These are phyloP conservation scores for Corythoichthys haematopterus DNA, from an alignment of 2,113 vertebrate species.

Conservation along the genomic window DNA sequence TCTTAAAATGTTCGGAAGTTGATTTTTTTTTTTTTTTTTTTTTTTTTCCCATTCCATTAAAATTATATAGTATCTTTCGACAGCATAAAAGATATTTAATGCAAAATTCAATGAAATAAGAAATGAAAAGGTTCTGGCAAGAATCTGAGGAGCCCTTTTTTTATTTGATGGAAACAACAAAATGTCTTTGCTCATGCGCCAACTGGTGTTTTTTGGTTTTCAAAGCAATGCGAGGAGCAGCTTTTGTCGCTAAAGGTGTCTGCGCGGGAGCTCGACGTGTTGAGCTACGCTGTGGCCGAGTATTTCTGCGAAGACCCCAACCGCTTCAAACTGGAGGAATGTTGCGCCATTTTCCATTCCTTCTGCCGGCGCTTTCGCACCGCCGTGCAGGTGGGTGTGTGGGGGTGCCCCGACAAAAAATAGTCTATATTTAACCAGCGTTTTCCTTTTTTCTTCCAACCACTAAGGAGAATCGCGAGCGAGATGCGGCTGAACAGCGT, in stretches of 20 bases:
- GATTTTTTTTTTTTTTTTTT: too few species aligned
- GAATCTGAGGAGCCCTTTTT: too few species aligned
- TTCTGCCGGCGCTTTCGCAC: slow-evolving; percentile 71
- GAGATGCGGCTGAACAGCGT: slow-evolving; percentile 58
- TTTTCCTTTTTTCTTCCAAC: not conserved
- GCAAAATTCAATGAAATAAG: too few species aligned
- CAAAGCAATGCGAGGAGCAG: slow-evolving; percentile 62
- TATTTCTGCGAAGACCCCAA: slow-evolving; percentile 75
- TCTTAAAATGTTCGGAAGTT: too few species aligned
- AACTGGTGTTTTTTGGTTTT: not conserved
- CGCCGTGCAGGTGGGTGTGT: slow-evolving; percentile 58
- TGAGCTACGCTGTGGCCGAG: slow-evolving; percentile 63
- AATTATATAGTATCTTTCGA: too few species aligned
- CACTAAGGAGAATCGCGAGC: slow-evolving; percentile 68
- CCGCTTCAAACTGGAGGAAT: slow-evolving; percentile 71
- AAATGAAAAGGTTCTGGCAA: too few species aligned
- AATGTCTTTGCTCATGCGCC: too few species aligned
- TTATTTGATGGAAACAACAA: too few species aligned
- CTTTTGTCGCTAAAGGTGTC: slow-evolving; percentile 48
- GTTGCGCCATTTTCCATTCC: slow-evolving; percentile 73
- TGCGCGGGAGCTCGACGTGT: slow-evolving; percentile 46
- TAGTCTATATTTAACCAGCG: not conserved
- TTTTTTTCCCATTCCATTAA: too few species aligned
- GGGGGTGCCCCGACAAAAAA: not conserved
- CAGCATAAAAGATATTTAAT: too few species aligned